Evolutionary conservation across 2,888 invertebrate genomes (phyloP), one percentile per base, ranked within the genome.

Genomic region (Oscheius sp.): DNA sequence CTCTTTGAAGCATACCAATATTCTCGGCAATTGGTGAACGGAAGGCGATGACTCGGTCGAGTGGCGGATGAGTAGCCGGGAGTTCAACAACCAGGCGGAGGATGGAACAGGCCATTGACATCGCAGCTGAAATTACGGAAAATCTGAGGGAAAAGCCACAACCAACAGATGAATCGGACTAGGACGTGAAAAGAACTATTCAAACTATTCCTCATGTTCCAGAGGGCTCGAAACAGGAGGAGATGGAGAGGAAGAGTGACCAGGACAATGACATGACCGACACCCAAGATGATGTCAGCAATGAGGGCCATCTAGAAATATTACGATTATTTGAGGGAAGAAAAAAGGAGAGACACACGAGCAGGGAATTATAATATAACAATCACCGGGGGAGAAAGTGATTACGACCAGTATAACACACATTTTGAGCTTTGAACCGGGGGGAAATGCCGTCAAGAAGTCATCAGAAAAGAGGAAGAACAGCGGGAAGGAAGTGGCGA

Each of bases 141-240:
- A 58, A 58, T 13, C 29, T 16, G 12, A 9, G n/a, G 16, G 3
- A 7, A 7, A 3, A 7, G 5, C 18, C 7, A 12, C 2, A 58
- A 58, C 58, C 27, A 12, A 58, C 58, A 58, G 27, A 58, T 58
- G n/a, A 27, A 27, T 1, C 58, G 25, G 27, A 58, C 58, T n/a
- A 58, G 58, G 13, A 58, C 29, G 27, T 58, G 58, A 12, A 58
- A 58, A 9, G 58, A 58, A 29, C 27, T 58, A n/a, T 58, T 58
- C 12, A 58, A 27, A n/a, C 27, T 58, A 13, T 29, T 58, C 2
- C 58, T 25, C 27, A 58, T 7, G 9, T 29, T 23, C 58, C 58
- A 58, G 12, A 58, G 29, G 27, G 58, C 58, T 25, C 58, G 58
- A 27, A 58, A 58, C 13, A 58, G 58, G n/a, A 58, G 58, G 27